These are phyloP conservation scores for Coptotermes formosanus DNA, from an alignment of 1,140 invertebrate genomes.

Conservation along the genomic window DNA sequence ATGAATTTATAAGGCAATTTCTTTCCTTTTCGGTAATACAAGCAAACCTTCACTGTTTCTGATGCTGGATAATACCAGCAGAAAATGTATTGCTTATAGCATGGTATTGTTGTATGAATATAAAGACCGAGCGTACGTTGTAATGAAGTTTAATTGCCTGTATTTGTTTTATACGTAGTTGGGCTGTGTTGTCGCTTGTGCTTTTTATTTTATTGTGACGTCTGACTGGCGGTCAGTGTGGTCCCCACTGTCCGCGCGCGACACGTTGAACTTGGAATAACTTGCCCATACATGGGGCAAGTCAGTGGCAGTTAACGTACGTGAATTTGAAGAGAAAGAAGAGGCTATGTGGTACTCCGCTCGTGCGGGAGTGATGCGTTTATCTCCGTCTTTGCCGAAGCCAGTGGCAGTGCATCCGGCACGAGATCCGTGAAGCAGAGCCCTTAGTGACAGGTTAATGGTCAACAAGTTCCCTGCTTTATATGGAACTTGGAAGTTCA, in stretches of 20 bases:
- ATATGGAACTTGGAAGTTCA: no score
- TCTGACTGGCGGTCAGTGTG: neutral
- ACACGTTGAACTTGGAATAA: constrained; percentile 25
- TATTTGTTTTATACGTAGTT: neutral
- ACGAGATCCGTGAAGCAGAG: no score
- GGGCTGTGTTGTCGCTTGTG: neutral
- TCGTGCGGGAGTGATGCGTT: neutral
- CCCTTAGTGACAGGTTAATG: no score
- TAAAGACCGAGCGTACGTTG: neutral
- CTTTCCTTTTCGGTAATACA: neutral
- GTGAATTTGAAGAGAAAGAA: neutral
- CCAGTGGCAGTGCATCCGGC: no score
- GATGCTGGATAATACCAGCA: neutral
- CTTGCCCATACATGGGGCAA: constrained; percentile 10
- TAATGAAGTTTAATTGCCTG: neutral
- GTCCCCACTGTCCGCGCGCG: neutral
- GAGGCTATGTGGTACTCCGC: neutral
- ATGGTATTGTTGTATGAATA: neutral
- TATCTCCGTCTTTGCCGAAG: no score
- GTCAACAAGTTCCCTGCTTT: no score
- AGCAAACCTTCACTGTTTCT: neutral
- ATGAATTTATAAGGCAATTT: neutral
- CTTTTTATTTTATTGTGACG: neutral
- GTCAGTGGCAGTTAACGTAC: neutral
- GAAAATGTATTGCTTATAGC: neutral